Conservation (phyloP, 1,140 invertebrate genomes). For the Metaphire vulgaris region DNA sequence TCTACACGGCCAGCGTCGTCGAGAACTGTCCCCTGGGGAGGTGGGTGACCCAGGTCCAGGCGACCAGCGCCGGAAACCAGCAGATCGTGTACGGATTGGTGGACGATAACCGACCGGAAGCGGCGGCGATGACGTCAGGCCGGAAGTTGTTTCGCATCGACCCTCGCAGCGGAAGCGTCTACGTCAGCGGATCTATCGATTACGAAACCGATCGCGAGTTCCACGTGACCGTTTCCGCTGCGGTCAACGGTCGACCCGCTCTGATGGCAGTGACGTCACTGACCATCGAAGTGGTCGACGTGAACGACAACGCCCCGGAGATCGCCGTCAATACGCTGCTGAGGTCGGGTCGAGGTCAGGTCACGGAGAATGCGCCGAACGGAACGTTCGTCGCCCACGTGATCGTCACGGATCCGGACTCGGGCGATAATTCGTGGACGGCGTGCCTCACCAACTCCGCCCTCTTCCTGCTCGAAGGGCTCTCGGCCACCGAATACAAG, state of each 20-base stretch:
- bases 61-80: background rate
- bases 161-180: background rate
- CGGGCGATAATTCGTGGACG: background rate
- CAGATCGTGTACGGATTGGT: background rate
- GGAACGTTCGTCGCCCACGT: conserved; percentile 25
- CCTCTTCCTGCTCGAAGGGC: background rate
- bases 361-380: conserved; percentile 10
- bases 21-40: background rate
- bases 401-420: conserved; percentile 15
- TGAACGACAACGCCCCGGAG: background rate
- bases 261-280: background rate
- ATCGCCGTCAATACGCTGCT: background rate
- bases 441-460: conserved; percentile 8
- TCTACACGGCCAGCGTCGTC: background rate
- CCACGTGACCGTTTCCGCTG: background rate
- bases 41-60: background rate
- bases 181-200: background rate
- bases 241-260: background rate
- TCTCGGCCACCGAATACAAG: conserved; percentile 16
- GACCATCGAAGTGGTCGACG: background rate
- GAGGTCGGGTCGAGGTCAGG: background rate
- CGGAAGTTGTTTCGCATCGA: background rate
- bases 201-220: background rate
- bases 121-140: background rate
- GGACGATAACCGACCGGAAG: background rate